Base-by-base conservation (phyloP, 1,140 invertebrate species). In the Drosophila seguyi region DNA sequence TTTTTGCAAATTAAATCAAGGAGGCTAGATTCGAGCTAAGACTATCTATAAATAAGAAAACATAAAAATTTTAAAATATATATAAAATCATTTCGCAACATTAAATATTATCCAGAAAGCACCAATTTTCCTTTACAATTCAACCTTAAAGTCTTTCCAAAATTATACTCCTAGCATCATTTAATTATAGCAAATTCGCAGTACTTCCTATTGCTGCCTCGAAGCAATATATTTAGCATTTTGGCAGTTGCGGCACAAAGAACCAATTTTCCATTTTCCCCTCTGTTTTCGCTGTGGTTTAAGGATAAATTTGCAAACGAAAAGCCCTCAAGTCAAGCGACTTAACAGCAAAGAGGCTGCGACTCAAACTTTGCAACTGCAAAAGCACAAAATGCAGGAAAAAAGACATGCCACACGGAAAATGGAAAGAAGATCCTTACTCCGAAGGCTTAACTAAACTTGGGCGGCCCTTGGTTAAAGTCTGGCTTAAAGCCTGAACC, bases 291-390 rank as follows among this genome's bases (percentile, higher is more conserved):
- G 14, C 29, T 13, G 14, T 20, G 13, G 7, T 4, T 34, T 27
- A 42, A 20, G 41, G 8, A 22, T 38, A 29, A 38, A 60, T 47
- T 61, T 66, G 8, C 56, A 13, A 34, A 29, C 22, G n/a, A 47
- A 61, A 66, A 47, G 62, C 29, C 62, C 38, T 20, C 7, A 18
- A 53, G 41, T 47, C 66, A 39, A 14, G 7, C 36, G 20, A 57
- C 22, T 65, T 44, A 60, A 41, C 41, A 36, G 29, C 18, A 41
- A 36, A 36, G 18, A 59, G 52, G 6, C 18, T 38, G 58, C 25
- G 11, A 34, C 20, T 34, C 0, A 18, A 61, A 65, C n/a, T 65
- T 47, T 29, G n/a, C 16, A 13, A 57, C 25, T 39, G 25, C 25
- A 63, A 27, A 25, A 14, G n/a, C 11, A 27, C 18, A 53, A 22